Percentiles rank a stretch among this genome's conserved stretches.
Evolutionary conservation across 2,113 vertebrate genomes (phyloP).

Genomic region (Bubalus kerabau): DNA sequence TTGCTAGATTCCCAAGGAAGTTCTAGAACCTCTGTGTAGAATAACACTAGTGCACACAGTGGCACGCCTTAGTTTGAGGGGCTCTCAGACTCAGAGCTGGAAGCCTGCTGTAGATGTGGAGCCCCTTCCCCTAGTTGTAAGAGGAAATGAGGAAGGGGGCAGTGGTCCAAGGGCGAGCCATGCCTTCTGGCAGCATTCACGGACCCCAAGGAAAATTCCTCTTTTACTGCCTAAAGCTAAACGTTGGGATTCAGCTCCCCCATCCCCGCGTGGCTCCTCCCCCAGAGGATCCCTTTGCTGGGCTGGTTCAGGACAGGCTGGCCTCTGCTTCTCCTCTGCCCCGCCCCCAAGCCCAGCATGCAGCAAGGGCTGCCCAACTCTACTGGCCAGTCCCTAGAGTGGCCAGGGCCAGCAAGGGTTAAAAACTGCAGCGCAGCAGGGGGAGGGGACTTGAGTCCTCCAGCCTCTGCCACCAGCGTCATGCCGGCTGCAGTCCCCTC

Average conservation of each 20-base stretch:
- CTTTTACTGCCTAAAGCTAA: neutral
- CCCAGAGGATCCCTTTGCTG: neutral
- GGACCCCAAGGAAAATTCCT: neutral
- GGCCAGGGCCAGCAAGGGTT: neutral
- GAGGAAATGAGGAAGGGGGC: neutral
- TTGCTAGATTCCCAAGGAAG: neutral
- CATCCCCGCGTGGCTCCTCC: fast-evolving
- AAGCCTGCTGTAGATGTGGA: neutral
- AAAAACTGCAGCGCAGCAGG: neutral
- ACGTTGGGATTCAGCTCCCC: neutral
- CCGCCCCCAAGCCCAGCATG: neutral
- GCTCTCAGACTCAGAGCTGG: neutral
- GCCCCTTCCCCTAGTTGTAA: neutral
- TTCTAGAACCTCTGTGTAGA: neutral
- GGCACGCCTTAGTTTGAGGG: neutral
- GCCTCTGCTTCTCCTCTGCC: neutral
- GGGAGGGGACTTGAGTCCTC: neutral
- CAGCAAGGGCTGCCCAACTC: neutral
- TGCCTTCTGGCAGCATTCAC: neutral
- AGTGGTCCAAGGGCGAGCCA: neutral
- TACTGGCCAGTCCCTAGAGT: neutral
- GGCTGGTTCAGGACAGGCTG: neutral
- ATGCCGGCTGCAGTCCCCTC: neutral
- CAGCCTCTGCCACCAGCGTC: neutral
- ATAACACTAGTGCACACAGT: neutral